Conservation (phyloP, 2,113 vertebrate genomes). For the Phalacrocorax aristotelis region DNA sequence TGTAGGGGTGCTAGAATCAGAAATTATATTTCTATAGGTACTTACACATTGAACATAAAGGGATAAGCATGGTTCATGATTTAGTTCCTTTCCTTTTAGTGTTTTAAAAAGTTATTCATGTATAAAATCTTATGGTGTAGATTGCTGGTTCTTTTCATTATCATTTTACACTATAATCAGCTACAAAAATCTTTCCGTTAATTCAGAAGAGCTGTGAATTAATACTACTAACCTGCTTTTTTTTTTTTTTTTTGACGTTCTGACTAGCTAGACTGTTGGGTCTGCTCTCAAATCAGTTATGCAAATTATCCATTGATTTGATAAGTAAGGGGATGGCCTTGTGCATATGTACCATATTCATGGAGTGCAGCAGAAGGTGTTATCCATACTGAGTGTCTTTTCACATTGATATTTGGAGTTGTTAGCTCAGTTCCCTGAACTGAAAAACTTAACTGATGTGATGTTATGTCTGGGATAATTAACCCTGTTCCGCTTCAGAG, state of each 20-base stretch:
- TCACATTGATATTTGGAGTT: background rate
- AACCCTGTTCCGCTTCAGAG: background rate
- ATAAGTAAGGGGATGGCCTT: background rate
- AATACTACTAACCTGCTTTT: background rate
- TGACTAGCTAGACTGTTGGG: background rate
- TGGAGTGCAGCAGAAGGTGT: background rate
- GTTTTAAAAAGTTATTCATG: background rate
- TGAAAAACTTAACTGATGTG: background rate
- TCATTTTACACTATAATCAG: background rate
- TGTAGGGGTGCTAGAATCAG: background rate
- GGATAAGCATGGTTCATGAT: background rate
- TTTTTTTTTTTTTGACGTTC: background rate
- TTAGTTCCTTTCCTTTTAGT: background rate
- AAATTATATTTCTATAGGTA: background rate
- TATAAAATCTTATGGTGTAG: background rate
- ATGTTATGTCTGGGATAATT: background rate
- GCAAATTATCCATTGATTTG: background rate
- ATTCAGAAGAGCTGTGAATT: background rate
- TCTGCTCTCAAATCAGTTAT: background rate
- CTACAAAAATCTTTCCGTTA: background rate
- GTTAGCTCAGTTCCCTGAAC: background rate
- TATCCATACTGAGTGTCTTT: background rate
- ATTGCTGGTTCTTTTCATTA: background rate
- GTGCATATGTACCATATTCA: background rate
- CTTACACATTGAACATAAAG: background rate